These are phyloP conservation scores for Edolisoma coerulescens DNA, from an alignment of 2,113 vertebrate species.

Conservation along the genomic window DNA sequence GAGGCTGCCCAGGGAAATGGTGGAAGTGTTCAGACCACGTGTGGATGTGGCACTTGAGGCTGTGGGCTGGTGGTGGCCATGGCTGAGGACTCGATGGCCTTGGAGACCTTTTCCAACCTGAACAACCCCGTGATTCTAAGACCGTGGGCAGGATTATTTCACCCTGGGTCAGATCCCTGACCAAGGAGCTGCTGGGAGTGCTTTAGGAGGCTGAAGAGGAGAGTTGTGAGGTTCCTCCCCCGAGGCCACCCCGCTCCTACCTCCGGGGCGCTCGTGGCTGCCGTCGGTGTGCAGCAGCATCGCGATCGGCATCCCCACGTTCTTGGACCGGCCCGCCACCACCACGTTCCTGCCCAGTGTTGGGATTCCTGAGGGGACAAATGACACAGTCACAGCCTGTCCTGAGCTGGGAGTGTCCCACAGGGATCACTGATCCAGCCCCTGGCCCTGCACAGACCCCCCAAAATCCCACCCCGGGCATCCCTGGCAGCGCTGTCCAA, in stretches of 20 bases:
- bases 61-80: fast-evolving
- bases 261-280: slow-evolving; percentile 89
- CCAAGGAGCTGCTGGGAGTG: fast-evolving
- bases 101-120: neutral
- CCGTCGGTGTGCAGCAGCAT: slow-evolving; percentile 97
- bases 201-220: neutral
- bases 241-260: slow-evolving; percentile 29
- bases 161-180: neutral
- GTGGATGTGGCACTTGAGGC: neutral
- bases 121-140: too few species aligned
- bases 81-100: neutral
- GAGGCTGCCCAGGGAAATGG: neutral
- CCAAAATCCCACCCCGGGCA: neutral
- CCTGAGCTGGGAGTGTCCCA: too few species aligned
- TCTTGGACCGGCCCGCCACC: slow-evolving; percentile 94
- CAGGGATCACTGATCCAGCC: fast-evolving
- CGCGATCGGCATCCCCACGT: slow-evolving; percentile 97
- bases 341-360: slow-evolving; percentile 94
- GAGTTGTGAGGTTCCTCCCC: fast-evolving
- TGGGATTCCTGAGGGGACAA: slow-evolving; percentile 81
- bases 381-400: fast-evolving
- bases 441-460: neutral
- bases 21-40: fast-evolving
- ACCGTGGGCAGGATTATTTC: fast-evolving
- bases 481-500: too few species aligned